These are phyloP conservation scores for Podarcis siculus DNA, from an alignment of 2,797 vertebrate species.

Conservation along the genomic window DNA sequence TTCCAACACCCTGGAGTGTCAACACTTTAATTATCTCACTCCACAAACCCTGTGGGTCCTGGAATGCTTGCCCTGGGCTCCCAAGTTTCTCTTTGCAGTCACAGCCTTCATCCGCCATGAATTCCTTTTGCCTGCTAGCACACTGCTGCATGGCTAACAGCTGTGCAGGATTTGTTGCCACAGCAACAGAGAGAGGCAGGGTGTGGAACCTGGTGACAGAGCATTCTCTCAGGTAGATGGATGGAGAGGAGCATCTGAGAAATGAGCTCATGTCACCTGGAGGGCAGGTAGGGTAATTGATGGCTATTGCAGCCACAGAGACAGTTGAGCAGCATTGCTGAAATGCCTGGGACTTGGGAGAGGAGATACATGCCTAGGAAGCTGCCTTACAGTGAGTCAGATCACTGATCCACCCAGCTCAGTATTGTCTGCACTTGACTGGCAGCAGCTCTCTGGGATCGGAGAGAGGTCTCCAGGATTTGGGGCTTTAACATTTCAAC, in stretches of 20 bases:
- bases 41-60: background rate
- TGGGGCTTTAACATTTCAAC: too few relatives aligned
- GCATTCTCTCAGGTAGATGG: constrained; percentile 14
- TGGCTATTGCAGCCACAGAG: background rate
- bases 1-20: background rate
- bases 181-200: constrained; percentile 54
- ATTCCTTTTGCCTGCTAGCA: background rate
- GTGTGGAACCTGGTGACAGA: constrained; percentile 11
- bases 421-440: too few relatives aligned
- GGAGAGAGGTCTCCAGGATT: too few relatives aligned
- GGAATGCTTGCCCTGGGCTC: background rate
- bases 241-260: background rate
- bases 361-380: background rate
- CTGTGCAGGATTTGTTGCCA: constrained; percentile 50
- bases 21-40: background rate
- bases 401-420: too few relatives aligned
- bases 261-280: background rate
- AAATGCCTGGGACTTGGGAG: background rate
- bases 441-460: too few relatives aligned
- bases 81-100: fast-evolving
- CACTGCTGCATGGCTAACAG: fast-evolving
- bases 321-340: background rate
- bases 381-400: too few relatives aligned
- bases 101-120: background rate
- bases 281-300: background rate